phyloP scores from a whole-genome alignment of 92 coral and sea anemone species.

The Micromussa lordhowensis region DNA sequence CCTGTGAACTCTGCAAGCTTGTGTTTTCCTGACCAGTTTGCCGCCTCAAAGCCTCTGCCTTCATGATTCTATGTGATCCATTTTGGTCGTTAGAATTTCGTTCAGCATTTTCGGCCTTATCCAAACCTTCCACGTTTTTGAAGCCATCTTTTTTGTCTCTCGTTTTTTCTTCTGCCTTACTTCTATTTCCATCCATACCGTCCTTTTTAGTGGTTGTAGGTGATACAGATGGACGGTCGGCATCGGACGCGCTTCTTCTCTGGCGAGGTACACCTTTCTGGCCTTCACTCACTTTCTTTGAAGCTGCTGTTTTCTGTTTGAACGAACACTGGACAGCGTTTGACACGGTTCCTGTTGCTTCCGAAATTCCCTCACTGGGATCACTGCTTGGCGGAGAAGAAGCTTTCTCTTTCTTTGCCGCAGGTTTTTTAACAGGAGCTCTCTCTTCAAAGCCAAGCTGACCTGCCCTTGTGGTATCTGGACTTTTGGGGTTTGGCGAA shows the following conservation, averaged over 20 bases:
- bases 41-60: background rate
- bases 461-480: slow-evolving; percentile 11
- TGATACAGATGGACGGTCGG: slow-evolving; percentile 7
- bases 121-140: background rate
- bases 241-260: slow-evolving; percentile 27
- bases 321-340: slow-evolving; percentile 3
- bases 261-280: slow-evolving; percentile 23
- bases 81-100: background rate
- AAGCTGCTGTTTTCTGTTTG: slow-evolving; percentile 4
- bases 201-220: slow-evolving; percentile 12
- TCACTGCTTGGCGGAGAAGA: slow-evolving; percentile 14
- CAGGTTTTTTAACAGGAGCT: slow-evolving; percentile 1
- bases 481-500: slow-evolving; percentile 43
- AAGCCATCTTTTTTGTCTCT: background rate
- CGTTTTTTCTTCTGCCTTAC: background rate
- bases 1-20: background rate
- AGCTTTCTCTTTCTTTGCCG: slow-evolving; percentile 14
- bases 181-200: background rate
- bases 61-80: background rate
- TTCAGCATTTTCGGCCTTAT: background rate
- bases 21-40: background rate
- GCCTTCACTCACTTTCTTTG: background rate
- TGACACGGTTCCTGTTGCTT: background rate
- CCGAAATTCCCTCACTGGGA: background rate
- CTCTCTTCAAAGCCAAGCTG: slow-evolving; percentile 34